Percentiles rank a stretch among this genome's conserved stretches.
These are phyloP conservation scores for Eristalinus aeneus DNA, from an alignment of 2,888 invertebrate species.

Conservation along the genomic window DNA sequence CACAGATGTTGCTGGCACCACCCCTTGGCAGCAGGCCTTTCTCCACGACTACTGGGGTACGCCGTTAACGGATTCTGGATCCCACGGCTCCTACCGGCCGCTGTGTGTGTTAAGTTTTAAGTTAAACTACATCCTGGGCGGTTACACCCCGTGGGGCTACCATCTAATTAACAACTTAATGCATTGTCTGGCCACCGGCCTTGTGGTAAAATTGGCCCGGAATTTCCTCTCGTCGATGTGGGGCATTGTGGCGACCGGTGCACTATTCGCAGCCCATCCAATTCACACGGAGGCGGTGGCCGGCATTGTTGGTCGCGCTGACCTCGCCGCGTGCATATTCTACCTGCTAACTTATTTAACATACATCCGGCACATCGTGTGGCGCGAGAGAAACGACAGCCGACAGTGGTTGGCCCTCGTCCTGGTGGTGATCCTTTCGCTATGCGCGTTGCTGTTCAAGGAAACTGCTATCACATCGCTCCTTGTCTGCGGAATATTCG, in stretches of 20 bases:
- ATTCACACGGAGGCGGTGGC: conserved; percentile 98
- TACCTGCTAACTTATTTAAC: conserved; percentile 93
- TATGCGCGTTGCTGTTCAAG: conserved; percentile 94
- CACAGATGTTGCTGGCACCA: conserved; percentile 93
- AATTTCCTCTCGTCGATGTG: conserved; percentile 86
- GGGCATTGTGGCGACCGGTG: conserved; percentile 88
- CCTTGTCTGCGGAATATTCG: conserved; percentile 94
- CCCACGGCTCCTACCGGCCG: conserved; percentile 98
- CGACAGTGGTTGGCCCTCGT: conserved; percentile 84
- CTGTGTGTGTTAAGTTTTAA: conserved; percentile 94
- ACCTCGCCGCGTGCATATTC: conserved; percentile 94
- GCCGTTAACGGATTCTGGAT: conserved; percentile 93
- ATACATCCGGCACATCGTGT: conserved; percentile 89
- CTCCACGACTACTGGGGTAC: conserved; percentile 99
- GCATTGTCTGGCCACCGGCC: conserved; percentile 91
- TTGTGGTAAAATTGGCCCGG: conserved; percentile 90
- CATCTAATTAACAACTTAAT: conserved; percentile 92
- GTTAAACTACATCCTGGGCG: conserved; percentile 89
- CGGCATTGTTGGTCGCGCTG: conserved; percentile 96
- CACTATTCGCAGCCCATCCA: conserved; percentile 96
- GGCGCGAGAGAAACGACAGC: conserved; percentile 82
- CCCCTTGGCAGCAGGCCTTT: conserved; percentile 91
- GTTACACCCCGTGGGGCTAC: conserved; percentile 90
- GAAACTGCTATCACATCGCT: conserved; percentile 97
- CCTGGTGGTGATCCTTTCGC: conserved; percentile 85